Conservation (phyloP, 2,113 vertebrate genomes). For the Anthoscopus minutus region DNA sequence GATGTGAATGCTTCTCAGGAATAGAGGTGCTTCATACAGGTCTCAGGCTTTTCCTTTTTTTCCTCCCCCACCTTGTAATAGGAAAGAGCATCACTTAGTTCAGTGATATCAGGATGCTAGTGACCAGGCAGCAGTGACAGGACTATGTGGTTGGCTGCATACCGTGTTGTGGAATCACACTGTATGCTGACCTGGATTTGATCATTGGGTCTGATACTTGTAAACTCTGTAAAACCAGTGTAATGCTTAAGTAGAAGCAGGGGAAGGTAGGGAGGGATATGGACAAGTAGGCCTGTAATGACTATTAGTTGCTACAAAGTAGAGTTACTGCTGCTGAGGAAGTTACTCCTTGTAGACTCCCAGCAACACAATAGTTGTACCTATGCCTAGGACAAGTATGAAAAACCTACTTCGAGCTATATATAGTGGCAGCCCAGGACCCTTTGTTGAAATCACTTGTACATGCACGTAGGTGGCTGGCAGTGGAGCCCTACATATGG, state of each 20-base stretch:
- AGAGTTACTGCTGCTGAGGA: neutral
- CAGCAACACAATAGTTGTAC: neutral
- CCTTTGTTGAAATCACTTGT: neutral
- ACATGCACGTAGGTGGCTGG: neutral
- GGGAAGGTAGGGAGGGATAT: neutral
- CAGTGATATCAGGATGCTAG: neutral
- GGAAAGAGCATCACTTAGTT: neutral
- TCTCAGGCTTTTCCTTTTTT: neutral
- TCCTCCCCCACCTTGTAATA: neutral
- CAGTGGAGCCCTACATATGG: neutral
- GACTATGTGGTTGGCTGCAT: neutral
- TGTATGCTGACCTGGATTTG: neutral
- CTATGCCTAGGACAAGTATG: neutral
- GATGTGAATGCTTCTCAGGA: neutral
- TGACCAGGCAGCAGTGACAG: neutral
- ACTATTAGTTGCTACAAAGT: neutral
- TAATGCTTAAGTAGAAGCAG: neutral
- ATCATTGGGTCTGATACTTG: neutral
- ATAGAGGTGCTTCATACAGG: neutral
- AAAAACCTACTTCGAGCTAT: neutral
- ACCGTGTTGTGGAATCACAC: fast-evolving
- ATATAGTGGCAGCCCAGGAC: neutral
- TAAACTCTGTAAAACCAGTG: neutral
- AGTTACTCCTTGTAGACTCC: neutral
- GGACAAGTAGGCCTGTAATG: neutral